These are phyloP conservation scores for Tetramorium parvispinum DNA, from an alignment of 1,140 invertebrate genomes.

Conservation along the genomic window DNA sequence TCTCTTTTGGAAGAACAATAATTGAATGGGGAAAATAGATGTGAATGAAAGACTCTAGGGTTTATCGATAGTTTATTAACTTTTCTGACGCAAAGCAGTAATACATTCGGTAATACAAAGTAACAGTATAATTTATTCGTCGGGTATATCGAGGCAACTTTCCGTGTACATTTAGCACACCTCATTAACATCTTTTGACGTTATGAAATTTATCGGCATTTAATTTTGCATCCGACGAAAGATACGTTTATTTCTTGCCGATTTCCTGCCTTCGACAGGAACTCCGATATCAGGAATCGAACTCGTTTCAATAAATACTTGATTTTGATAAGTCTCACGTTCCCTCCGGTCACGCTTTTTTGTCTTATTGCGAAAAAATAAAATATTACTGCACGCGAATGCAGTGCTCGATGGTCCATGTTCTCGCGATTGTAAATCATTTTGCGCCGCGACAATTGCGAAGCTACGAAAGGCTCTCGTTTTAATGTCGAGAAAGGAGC, in stretches of 20 bases:
- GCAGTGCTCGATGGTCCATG: not conserved
- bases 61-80: not conserved
- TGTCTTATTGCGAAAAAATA: not conserved
- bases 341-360: not conserved
- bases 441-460: constrained; percentile 43
- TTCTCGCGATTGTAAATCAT: constrained; percentile 9
- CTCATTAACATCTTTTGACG: not conserved
- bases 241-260: not conserved
- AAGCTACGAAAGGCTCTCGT: constrained; percentile 53
- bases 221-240: not conserved
- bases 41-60: not conserved
- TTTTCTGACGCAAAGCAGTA: not conserved
- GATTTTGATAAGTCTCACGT: not conserved
- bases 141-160: not conserved
- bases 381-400: not conserved
- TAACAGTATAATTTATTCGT: not conserved
- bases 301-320: constrained; percentile 13
- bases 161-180: not conserved
- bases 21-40: not conserved
- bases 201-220: not conserved
- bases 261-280: not conserved
- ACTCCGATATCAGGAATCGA: not conserved
- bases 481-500: constrained; percentile 40
- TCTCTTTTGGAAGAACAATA: not conserved
- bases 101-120: not conserved